Conservation (phyloP, 1,140 invertebrate species). For the Idris sp. region DNA sequence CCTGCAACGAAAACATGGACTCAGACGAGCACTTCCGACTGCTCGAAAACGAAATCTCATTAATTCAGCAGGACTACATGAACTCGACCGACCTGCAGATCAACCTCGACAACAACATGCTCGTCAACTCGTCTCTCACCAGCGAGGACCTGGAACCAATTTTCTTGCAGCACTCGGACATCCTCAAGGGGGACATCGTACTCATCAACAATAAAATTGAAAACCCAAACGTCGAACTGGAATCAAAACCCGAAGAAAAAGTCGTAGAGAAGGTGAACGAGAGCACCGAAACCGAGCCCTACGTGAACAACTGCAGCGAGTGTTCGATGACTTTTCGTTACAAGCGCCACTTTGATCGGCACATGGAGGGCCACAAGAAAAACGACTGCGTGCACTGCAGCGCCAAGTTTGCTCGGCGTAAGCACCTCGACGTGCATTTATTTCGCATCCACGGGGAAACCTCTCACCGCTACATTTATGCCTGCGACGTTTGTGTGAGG, state of each 20-base stretch:
- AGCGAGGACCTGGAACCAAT: slow-evolving; percentile 44
- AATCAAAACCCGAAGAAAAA: too few relatives aligned
- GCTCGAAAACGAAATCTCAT: slow-evolving; percentile 49
- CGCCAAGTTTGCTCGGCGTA: slow-evolving; percentile 71
- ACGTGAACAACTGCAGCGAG: slow-evolving; percentile 65
- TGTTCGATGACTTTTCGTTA: slow-evolving; percentile 71
- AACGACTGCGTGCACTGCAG: slow-evolving; percentile 74
- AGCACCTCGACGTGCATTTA: slow-evolving; percentile 71
- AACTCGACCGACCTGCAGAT: slow-evolving; percentile 32
- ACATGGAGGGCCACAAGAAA: slow-evolving; percentile 73
- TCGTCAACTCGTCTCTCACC: slow-evolving; percentile 15
- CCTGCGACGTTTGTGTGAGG: slow-evolving; percentile 63
- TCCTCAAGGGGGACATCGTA: slow-evolving; percentile 6
- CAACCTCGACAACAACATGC: slow-evolving; percentile 14
- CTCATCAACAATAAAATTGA: slow-evolving; percentile 8
- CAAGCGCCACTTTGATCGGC: slow-evolving; percentile 71
- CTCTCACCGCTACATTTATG: slow-evolving; percentile 65
- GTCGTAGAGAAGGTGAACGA: too few relatives aligned
- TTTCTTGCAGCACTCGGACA: slow-evolving; percentile 31
- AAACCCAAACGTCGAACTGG: too few relatives aligned
- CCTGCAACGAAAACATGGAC: slow-evolving; percentile 47
- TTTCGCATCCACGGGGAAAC: slow-evolving; percentile 69
- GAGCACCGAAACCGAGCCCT: not conserved
- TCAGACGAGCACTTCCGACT: slow-evolving; percentile 42
- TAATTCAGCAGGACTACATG: slow-evolving; percentile 51